Base-by-base conservation (phyloP, 1,140 invertebrate genomes). In the Drosophila nannoptera region DNA sequence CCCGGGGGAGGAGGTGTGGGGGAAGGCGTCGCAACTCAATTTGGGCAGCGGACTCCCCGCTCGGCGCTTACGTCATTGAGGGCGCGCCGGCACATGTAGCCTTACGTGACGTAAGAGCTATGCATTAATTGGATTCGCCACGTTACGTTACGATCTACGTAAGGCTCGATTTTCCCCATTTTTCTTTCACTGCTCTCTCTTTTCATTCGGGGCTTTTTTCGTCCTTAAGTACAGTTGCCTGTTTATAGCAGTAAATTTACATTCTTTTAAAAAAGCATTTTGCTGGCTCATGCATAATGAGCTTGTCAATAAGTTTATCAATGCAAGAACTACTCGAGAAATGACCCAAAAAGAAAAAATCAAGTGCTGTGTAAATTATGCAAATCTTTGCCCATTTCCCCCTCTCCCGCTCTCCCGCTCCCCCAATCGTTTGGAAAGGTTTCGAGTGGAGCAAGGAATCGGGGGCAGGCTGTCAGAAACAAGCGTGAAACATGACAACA, bases 311-410 rank as follows among this genome's bases (percentile, higher is more conserved):
- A 86, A 75, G 77, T 86, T 86, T 80, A 86, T 86, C 81, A 81
- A 84, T 65, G 38, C 69, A 80, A 80, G 61, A 80, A 86, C 76
- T 65, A 86, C 76, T 77, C 63, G 33, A 62, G 36, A 43, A 53
- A 61, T 84, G 80, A 76, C 73, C 78, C 67, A 82, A 82, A 78
- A 78, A 65, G 36, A 60, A 36, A 59, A 53, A 45, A 73, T 82
- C 63, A 80, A 84, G 78, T 84, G 80, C 81, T 86, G 68, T 80
- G 80, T 80, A 84, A 84, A 84, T 84, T 84, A 84, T 84, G 80
- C 81, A 84, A 84, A 84, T 84, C 80, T 84, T 83, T 80, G 67
- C 69, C 80, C 68, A 45, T 46, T 73, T 84, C 71, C 78, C 63
- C 40, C 36, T 16, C 16, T 38, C 7, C 43, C 14, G 43, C 16